Conservation (phyloP, 2,888 invertebrate species). For the Tinea trinotella region DNA sequence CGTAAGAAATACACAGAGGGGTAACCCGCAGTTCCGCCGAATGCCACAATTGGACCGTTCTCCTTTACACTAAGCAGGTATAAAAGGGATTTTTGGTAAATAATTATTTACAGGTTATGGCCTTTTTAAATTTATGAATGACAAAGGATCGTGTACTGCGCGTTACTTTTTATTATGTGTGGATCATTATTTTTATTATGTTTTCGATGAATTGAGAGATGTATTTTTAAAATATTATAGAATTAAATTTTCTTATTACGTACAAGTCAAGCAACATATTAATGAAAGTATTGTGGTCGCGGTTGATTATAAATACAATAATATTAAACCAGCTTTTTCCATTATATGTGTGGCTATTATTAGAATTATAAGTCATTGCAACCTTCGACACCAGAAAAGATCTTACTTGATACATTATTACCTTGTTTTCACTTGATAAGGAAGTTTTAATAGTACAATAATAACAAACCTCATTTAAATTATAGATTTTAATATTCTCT, state of each 20-base stretch:
- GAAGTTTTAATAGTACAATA: neutral
- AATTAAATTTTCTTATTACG: too few relatives aligned
- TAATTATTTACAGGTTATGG: neutral
- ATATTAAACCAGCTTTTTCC: neutral
- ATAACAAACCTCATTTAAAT: neutral
- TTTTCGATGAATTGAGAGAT: too few relatives aligned
- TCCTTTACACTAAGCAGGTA: neutral
- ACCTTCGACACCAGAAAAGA: neutral
- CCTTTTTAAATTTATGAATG: neutral
- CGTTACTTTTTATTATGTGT: neutral
- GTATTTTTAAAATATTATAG: too few relatives aligned
- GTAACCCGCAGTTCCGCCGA: neutral
- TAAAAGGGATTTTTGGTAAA: neutral
- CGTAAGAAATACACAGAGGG: neutral
- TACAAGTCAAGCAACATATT: too few relatives aligned
- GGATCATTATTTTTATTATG: too few relatives aligned
- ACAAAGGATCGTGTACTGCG: neutral
- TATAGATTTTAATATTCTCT: neutral
- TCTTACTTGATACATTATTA: neutral
- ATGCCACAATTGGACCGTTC: neutral
- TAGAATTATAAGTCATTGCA: neutral
- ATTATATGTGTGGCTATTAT: neutral
- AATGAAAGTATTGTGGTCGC: too few relatives aligned
- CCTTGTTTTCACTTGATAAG: constrained; percentile 6
- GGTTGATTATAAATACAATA: neutral